Base-by-base conservation (phyloP, 1,140 invertebrate genomes). In the Bombus confusus region DNA sequence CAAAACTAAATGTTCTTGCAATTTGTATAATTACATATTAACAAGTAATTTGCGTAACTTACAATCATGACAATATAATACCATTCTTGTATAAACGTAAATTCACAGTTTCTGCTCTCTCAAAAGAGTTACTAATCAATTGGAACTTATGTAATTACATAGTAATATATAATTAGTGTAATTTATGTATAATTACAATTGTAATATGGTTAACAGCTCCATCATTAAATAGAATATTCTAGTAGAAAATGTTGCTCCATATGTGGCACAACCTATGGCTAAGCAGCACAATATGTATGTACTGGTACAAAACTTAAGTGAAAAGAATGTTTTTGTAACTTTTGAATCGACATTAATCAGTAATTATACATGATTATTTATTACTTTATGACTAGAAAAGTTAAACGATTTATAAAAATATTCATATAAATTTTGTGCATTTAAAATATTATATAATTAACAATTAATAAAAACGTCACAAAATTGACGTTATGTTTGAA, bases 211-310 rank as follows among this genome's bases (percentile, higher is more conserved):
- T 90, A 90, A 88, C 72, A 52, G 85, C 83, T 88, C 80, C 86
- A 69, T 90, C 69, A 68, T 81, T 86, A 86, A 86, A 87, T 91
- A 90, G 69, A 85, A 86, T 90, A 84, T 85, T 87, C 71, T 87
- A 88, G 34, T 87, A 91, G 74, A 86, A 73, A 75, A 41, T 69
- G 83, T 85, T 83, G 90, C 52, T 90, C 74, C 85, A 66, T 66
- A 41, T 68, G 76, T 87, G 87, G 85, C 89, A 89, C 89, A 87
- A 91, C 85, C 69, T 89, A 91, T 87, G 87, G 90, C 89, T 91
- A 87, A 88, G 79, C 88, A 87, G 72, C 80, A 89, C 37, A 71
- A 76, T 84, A 91, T 91, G 87, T 84, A 91, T 91, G 89, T 91
- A 91, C 87, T 62, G 85, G 84, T 85, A 89, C 88, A 69, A 86